Base-by-base conservation (phyloP, 2,888 invertebrate species). In the Siphonodentalium dalli region DNA sequence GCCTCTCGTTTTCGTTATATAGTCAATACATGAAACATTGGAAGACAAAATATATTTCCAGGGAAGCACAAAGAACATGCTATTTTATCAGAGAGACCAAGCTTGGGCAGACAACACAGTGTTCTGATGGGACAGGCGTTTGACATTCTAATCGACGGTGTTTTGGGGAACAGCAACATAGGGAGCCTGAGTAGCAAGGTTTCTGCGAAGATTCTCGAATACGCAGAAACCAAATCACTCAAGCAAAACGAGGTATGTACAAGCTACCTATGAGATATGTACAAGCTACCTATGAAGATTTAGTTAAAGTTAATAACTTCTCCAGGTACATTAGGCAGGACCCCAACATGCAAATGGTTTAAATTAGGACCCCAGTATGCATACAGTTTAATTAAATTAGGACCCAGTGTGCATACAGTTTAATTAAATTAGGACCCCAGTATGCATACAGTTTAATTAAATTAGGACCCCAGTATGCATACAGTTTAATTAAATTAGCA, bases 51-150 rank as follows among this genome's bases (percentile, higher is more conserved):
- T 35, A 18, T 44, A 11, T 38, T 49, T 45, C 13, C 57, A 74
- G 74, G 50, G 9, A 74, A 71, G 50, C 56, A 67, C 26, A 56
- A 60, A 13, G 59, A 61, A 5, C 63, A 39, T 39, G 61, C 59
- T 26, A 52, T 60, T 8, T 59, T 75, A 23, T 35, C 37, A 6
- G 54, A 59, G 20, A 55, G 56, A 33, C 59, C 68, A 20, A 63
- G 64, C 21, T 41, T 72, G 7, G 57, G 56, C 1, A 47, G 70
- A 18, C 54, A 62, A 27, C 73, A 73, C 39, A 51, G 60, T 46
- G 61, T 66, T 0, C 40, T 75, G 45, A 54, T 40, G 28, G 74
- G 72, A 23, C 54, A 57, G 33, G 66, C 67, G 2, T 57, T 54
- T 37, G 61, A 68, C 38, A 42, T 69, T 21, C 55, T 74, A 39